Base-by-base conservation (phyloP, 2,113 vertebrate genomes). In the Eublepharis macularius region DNA sequence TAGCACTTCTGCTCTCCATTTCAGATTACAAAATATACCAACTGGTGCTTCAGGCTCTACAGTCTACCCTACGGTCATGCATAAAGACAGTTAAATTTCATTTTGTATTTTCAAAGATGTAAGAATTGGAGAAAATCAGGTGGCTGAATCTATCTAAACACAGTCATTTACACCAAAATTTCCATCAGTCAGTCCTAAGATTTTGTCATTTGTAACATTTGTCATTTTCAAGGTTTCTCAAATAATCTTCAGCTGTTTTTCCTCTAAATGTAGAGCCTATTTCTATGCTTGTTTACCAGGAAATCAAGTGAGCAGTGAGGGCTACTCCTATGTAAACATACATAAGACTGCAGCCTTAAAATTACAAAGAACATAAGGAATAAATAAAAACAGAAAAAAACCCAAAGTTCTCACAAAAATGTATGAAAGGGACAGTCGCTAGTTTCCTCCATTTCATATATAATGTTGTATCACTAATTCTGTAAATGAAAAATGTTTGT, bases 361-460 rank as follows among this genome's bases (percentile, higher is more conserved):
- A 60, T 66, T 24, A 78, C 51, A 78, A 19, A 51, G 17, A 34
- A 76, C 76, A 39, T 36, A 14, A 78, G 5, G 34, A 34, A 78
- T 60, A 51, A 60, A 63, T 63, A 60, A 51, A 36, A 68, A 86
- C 63, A 34, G 88, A 84, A 29, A 63, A 63, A 87, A 76, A 85
- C 86, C 73, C 84, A 85, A 63, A 43, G 82, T 87, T 87, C 83
- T 90, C 86, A 57, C 82, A 82, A 88, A 91, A 81, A 92, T 63
- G 26, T 91, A 85, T 2, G 69, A 87, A 85, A 81, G 77, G 85
- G 87, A 94, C 75, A 8, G 1, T 43, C 63, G 87, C 13, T 68
- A 89, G 83, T 47, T 80, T 91, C 80, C 3, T 63, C 86, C 91
- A 95, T 89, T 92, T 86, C 90, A 92, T 54, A 69, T 77, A 81